Percentiles rank a stretch among this genome's conserved stretches.
Evolutionary conservation across 2,113 vertebrate species (phyloP).

Genomic region (Ptyas mucosa): DNA sequence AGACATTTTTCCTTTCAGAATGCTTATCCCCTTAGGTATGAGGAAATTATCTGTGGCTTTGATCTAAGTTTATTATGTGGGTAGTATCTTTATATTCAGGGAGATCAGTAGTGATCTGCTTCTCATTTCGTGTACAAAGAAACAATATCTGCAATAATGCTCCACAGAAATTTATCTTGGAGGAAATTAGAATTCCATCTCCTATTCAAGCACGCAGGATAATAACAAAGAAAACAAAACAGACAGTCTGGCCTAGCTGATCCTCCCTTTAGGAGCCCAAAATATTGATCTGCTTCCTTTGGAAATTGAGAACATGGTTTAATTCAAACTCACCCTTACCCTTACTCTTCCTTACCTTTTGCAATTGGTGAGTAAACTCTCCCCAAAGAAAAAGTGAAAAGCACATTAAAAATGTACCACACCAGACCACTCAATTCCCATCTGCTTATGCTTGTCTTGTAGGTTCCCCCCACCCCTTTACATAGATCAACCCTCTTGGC

Average conservation of each 20-base stretch:
- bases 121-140: background rate
- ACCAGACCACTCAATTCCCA: background rate
- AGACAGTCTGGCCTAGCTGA: background rate
- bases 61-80: background rate
- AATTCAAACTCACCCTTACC: background rate
- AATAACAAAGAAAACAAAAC: background rate
- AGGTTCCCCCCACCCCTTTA: no score
- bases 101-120: background rate
- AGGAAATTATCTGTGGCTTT: background rate
- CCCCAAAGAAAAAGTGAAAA: background rate
- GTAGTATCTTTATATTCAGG: background rate
- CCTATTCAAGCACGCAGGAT: background rate
- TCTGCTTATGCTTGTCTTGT: background rate
- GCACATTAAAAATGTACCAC: background rate
- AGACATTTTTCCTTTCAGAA: background rate
- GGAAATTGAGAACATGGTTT: background rate
- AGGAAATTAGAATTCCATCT: constrained; percentile 2
- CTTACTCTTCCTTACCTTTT: background rate
- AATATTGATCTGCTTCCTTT: background rate
- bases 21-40: background rate
- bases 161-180: background rate
- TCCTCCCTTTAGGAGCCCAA: background rate
- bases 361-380: background rate
- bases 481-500: background rate
- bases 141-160: constrained; percentile 2